Percentiles rank a stretch among this genome's conserved stretches.
These are phyloP conservation scores for Bibio marci DNA, from an alignment of 2,888 invertebrate genomes.

Conservation along the genomic window DNA sequence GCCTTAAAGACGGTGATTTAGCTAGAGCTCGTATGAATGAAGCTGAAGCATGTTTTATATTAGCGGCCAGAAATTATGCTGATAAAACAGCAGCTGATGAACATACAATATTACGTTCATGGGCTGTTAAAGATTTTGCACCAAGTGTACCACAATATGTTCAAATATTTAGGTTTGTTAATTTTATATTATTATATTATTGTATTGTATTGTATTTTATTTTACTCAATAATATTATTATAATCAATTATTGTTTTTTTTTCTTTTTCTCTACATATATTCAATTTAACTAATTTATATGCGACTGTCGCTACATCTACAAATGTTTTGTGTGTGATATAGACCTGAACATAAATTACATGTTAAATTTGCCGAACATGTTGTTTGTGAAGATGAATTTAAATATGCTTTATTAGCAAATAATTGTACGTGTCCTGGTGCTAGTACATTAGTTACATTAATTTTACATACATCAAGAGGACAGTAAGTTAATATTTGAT, in stretches of 20 bases:
- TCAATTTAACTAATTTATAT: no score
- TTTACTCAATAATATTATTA: no score
- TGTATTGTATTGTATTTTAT: no score
- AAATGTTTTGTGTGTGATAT: neutral
- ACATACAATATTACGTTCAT: conserved; percentile 66
- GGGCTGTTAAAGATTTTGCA: conserved; percentile 98
- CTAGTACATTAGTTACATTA: conserved; percentile 89
- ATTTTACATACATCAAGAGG: conserved; percentile 92
- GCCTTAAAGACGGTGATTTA: conserved; percentile 88
- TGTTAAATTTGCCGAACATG: conserved; percentile 96
- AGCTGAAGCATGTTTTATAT: conserved; percentile 92
- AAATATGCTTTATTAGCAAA: conserved; percentile 95
- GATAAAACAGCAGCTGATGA: conserved; percentile 90
- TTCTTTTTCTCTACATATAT: no score
- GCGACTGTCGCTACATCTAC: no score
- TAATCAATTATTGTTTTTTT: no score
- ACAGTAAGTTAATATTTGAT: conserved; percentile 57
- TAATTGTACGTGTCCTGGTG: conserved; percentile 96
- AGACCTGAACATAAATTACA: conserved; percentile 96
- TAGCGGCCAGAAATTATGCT: conserved; percentile 89
- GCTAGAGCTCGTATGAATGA: conserved; percentile 92
- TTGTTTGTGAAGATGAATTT: conserved; percentile 98
- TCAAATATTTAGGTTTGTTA: conserved; percentile 63
- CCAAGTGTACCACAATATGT: conserved; percentile 94
- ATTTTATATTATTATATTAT: neutral